Conservation (phyloP, 2,888 invertebrate genomes). For the Lasioglossum figueresi region DNA sequence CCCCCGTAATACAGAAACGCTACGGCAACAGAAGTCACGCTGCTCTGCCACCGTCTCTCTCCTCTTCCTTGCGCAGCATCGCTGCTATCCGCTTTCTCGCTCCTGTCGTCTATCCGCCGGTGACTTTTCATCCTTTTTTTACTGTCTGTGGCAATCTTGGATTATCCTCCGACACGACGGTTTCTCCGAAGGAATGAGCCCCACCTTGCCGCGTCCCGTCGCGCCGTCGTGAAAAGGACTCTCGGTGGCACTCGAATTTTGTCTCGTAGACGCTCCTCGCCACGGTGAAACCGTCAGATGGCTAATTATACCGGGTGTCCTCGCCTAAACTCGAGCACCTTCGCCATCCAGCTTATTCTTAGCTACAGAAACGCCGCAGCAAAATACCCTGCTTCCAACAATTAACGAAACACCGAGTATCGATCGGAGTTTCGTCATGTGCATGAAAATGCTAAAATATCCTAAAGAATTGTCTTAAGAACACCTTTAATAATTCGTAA, state of each 20-base stretch:
- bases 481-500: too few species aligned
- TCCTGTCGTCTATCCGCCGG: constrained; percentile 27
- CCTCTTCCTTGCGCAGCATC: not conserved
- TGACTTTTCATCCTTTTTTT: constrained; percentile 39
- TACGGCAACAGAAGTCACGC: constrained; percentile 50
- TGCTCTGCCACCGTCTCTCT: constrained; percentile 15
- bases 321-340: not conserved
- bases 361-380: not conserved
- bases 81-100: not conserved
- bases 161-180: constrained; percentile 50
- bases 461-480: too few species aligned
- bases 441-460: too few species aligned
- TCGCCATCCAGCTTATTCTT: not conserved
- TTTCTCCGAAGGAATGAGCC: constrained; percentile 45
- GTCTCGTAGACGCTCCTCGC: not conserved
- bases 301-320: not conserved
- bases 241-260: not conserved
- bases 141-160: constrained; percentile 56
- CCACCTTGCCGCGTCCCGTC: not conserved
- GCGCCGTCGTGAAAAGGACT: not conserved
- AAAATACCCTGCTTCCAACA: not conserved
- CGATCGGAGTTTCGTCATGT: not conserved
- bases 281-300: not conserved
- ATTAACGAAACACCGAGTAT: not conserved
- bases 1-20: constrained; percentile 54